Evolutionary conservation across 2,113 vertebrate genomes (phyloP).

Genomic region (Catagonus wagneri): DNA sequence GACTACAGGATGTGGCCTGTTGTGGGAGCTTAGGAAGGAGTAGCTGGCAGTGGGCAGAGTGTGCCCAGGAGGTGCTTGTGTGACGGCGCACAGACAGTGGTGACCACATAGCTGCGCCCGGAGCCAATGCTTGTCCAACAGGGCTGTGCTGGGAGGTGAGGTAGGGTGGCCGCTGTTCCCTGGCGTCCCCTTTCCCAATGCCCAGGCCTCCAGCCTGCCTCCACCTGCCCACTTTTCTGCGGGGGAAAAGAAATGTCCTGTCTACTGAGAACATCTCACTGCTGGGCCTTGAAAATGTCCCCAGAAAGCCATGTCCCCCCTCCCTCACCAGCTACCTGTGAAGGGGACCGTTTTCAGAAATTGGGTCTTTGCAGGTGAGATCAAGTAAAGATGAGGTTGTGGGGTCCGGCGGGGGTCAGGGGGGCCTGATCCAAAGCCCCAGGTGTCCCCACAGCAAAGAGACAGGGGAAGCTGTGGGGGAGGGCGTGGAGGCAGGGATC

Average conservation of each 20-base stretch:
- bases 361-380: not conserved
- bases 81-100: not conserved
- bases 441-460: not conserved
- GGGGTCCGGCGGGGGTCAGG: no score
- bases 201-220: no score
- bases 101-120: rapidly evolving
- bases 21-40: not conserved
- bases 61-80: not conserved
- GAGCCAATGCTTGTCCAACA: no score
- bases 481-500: not conserved
- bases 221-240: not conserved
- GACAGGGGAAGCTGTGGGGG: not conserved
- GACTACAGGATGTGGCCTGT: not conserved
- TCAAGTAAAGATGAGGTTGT: not conserved
- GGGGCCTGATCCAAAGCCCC: not conserved
- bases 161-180: no score
- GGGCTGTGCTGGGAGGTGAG: rapidly evolving
- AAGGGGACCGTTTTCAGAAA: not conserved
- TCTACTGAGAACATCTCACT: not conserved
- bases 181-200: no score
- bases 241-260: not conserved
- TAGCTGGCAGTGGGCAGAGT: rapidly evolving
- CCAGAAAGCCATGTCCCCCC: not conserved
- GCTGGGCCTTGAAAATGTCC: not conserved
- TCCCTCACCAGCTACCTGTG: not conserved